Percentiles rank a stretch among this genome's conserved stretches.
These are phyloP conservation scores for Chelonus insularis DNA, from an alignment of 1,140 invertebrate species.

Conservation along the genomic window DNA sequence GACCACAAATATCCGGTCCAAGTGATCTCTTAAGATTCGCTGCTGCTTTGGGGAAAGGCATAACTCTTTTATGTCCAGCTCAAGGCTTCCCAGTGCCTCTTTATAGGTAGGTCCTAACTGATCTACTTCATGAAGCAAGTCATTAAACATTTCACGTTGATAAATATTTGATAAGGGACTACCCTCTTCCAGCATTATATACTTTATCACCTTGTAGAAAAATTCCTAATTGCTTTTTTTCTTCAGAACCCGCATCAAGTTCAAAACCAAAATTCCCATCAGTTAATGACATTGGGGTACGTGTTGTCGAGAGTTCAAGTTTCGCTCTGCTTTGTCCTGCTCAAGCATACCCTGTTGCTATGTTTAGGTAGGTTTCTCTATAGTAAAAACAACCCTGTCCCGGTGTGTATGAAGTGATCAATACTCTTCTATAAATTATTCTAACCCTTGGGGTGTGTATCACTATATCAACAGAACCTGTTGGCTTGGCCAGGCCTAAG, in stretches of 20 bases:
- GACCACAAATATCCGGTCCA: slow-evolving; percentile 51
- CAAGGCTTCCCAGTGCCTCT: slow-evolving; percentile 65
- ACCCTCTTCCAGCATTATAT: slow-evolving; percentile 20
- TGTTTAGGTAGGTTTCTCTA: slow-evolving; percentile 61
- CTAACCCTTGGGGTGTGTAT: not conserved
- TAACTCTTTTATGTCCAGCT: slow-evolving; percentile 48
- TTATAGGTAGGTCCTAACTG: slow-evolving; percentile 59
- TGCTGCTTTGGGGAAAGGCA: slow-evolving; percentile 38
- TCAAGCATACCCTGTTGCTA: slow-evolving; percentile 68
- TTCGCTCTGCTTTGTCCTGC: slow-evolving; percentile 66
- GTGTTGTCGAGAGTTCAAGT: slow-evolving; percentile 47
- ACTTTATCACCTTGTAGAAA: not conserved
- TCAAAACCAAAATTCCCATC: slow-evolving; percentile 47
- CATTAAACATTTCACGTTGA: no score
- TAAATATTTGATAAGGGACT: no score
- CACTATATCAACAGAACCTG: slow-evolving; percentile 60
- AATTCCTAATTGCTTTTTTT: not conserved
- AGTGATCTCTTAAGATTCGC: slow-evolving; percentile 53
- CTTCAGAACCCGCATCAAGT: slow-evolving; percentile 48
- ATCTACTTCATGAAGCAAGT: not conserved
- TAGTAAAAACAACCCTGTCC: slow-evolving; percentile 19
- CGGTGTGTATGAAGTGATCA: slow-evolving; percentile 6
- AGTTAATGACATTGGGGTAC: slow-evolving; percentile 46
- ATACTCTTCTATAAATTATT: not conserved
- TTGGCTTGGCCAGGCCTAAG: slow-evolving; percentile 62